Conservation (phyloP, 2,113 vertebrate species). For the Brachyhypopomus occidentalis region DNA sequence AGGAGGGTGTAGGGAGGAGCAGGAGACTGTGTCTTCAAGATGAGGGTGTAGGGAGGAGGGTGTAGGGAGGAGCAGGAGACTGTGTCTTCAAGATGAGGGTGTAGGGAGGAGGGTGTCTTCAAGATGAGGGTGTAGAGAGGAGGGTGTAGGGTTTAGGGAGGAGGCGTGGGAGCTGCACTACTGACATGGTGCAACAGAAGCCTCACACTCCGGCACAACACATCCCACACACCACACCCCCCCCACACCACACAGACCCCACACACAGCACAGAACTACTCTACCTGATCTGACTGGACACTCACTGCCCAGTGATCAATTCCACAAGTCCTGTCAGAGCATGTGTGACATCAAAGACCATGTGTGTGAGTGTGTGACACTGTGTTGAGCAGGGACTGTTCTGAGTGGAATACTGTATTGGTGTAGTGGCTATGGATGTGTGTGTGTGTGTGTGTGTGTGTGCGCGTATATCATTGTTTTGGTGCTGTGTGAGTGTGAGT, state of each 20-base stretch:
- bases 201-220: too few species aligned
- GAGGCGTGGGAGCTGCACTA: too few species aligned
- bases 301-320: slow-evolving; percentile 18
- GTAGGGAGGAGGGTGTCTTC: too few species aligned
- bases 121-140: too few species aligned
- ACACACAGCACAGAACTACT: slow-evolving; percentile 13
- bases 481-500: background rate
- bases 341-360: slow-evolving; percentile 6
- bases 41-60: too few species aligned
- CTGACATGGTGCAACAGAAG: too few species aligned
- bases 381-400: background rate
- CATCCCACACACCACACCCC: background rate
- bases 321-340: slow-evolving; percentile 18
- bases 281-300: slow-evolving; percentile 32
- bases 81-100: background rate
- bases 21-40: too few species aligned
- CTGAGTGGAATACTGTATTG: background rate
- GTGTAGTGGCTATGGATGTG: background rate
- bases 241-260: background rate
- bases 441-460: background rate
- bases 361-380: background rate
- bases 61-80: too few species aligned
- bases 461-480: background rate
- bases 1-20: too few species aligned
- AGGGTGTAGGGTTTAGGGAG: background rate